phyloP scores from a whole-genome alignment of 2,888 invertebrate species.

The Agapostemon virescens region DNA sequence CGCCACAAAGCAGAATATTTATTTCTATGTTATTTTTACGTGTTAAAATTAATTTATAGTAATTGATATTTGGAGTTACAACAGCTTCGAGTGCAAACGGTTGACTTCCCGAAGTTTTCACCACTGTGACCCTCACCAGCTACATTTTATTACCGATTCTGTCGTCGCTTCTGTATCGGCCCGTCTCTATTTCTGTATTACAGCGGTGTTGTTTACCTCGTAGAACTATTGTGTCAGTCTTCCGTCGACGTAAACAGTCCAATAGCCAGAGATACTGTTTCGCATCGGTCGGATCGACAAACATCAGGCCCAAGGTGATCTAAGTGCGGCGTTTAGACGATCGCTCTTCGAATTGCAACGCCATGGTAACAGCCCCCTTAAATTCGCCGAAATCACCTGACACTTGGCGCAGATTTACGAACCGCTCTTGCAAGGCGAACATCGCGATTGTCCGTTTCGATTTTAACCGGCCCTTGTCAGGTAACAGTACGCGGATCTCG shows the following conservation, averaged over 20 bases:
- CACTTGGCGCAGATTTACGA: slow-evolving; percentile 29
- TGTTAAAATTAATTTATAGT: too few species aligned
- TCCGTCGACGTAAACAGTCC: slow-evolving; percentile 52
- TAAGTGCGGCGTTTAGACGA: slow-evolving; percentile 53
- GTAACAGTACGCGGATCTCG: not conserved
- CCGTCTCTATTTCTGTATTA: not conserved
- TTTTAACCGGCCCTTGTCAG: slow-evolving; percentile 1
- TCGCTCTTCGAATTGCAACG: slow-evolving; percentile 56
- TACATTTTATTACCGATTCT: too few species aligned
- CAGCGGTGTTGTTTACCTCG: slow-evolving; percentile 46
- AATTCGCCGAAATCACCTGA: slow-evolving; percentile 33
- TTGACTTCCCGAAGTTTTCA: too few species aligned
- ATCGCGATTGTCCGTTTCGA: not conserved
- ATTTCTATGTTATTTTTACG: too few species aligned
- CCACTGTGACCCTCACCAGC: too few species aligned
- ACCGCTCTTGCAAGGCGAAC: slow-evolving; percentile 4
- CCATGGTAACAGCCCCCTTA: slow-evolving; percentile 30
- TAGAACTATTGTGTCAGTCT: slow-evolving; percentile 58
- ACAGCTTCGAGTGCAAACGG: too few species aligned
- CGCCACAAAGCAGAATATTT: too few species aligned
- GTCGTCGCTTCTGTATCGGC: not conserved
- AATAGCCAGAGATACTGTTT: slow-evolving; percentile 41
- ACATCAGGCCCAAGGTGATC: slow-evolving; percentile 36
- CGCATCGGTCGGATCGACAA: slow-evolving; percentile 49
- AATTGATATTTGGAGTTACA: too few species aligned